A percentile compares a stretch with the other conserved stretches of the same genome.
phyloP scores from a whole-genome alignment of 2,113 vertebrate species.

The Clupea harengus region DNA sequence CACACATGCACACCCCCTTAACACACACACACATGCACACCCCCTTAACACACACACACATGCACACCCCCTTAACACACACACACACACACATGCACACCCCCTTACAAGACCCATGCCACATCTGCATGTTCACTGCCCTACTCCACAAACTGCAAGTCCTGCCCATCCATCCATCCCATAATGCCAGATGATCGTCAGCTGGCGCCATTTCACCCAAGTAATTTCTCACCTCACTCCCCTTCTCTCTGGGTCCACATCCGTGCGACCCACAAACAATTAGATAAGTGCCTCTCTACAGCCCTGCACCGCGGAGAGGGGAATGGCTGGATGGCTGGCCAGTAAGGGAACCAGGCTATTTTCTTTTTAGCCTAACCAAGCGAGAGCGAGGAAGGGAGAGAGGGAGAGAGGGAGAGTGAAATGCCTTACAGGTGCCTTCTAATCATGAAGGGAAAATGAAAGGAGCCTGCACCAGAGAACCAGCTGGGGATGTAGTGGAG shows the following conservation, averaged over 20 bases:
- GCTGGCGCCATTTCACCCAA: neutral
- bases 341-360: constrained; percentile 38
- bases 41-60: too few species aligned
- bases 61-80: too few species aligned
- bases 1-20: too few species aligned
- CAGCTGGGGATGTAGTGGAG: neutral
- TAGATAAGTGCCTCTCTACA: constrained; percentile 25
- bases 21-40: too few species aligned
- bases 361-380: constrained; percentile 41
- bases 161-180: constrained; percentile 31
- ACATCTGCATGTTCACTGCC: constrained; percentile 58
- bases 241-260: neutral
- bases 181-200: constrained; percentile 34
- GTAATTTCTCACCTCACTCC: constrained; percentile 9
- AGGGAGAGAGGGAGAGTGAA: neutral
- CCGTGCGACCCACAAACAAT: constrained; percentile 29
- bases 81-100: constrained; percentile 18
- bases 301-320: neutral
- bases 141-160: constrained; percentile 42
- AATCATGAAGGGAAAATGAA: constrained; percentile 24
- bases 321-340: neutral
- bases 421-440: constrained; percentile 32
- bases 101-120: constrained; percentile 6
- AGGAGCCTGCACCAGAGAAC: neutral
- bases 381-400: constrained; percentile 9